These are phyloP conservation scores for Melanogrammus aeglefinus DNA, from an alignment of 2,797 vertebrate genomes.

Conservation along the genomic window DNA sequence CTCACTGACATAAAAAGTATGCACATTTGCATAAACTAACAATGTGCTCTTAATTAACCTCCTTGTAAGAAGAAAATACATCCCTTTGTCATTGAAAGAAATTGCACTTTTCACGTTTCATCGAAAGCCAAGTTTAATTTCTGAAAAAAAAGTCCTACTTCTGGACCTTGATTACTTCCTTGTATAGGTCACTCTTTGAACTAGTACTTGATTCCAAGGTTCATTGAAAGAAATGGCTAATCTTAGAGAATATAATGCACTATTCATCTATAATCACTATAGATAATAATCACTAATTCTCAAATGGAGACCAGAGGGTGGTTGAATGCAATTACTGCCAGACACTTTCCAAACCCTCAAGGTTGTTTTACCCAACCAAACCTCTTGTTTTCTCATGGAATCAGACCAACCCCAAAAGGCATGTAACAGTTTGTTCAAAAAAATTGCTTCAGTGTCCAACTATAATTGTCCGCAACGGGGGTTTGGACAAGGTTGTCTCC, in stretches of 20 bases:
- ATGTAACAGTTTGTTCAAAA: conserved; percentile 27
- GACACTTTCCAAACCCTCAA: conserved; percentile 53
- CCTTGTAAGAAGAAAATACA: too few species aligned
- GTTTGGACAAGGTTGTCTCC: conserved; percentile 23
- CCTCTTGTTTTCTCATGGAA: conserved; percentile 40
- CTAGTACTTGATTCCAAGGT: background rate
- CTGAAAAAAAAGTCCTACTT: background rate
- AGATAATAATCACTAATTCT: conserved; percentile 16
- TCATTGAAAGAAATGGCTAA: background rate
- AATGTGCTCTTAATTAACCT: background rate
- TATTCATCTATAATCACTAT: background rate
- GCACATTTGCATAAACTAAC: conserved; percentile 30
- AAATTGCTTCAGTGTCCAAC: conserved; percentile 14
- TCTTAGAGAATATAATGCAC: background rate
- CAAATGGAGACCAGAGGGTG: conserved; percentile 46
- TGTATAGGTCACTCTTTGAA: background rate
- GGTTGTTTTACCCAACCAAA: conserved; percentile 46
- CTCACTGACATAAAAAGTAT: background rate
- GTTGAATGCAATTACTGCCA: conserved; percentile 41
- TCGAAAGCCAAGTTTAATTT: conserved; percentile 41
- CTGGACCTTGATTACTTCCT: too few species aligned
- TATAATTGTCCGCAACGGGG: conserved; percentile 31
- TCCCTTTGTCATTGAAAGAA: background rate
- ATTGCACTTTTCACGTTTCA: conserved; percentile 35
- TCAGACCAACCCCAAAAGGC: conserved; percentile 37